Percentiles rank a stretch among this genome's conserved stretches.
phyloP scores from a whole-genome alignment of 2,797 vertebrate species.

The Poecilia picta region DNA sequence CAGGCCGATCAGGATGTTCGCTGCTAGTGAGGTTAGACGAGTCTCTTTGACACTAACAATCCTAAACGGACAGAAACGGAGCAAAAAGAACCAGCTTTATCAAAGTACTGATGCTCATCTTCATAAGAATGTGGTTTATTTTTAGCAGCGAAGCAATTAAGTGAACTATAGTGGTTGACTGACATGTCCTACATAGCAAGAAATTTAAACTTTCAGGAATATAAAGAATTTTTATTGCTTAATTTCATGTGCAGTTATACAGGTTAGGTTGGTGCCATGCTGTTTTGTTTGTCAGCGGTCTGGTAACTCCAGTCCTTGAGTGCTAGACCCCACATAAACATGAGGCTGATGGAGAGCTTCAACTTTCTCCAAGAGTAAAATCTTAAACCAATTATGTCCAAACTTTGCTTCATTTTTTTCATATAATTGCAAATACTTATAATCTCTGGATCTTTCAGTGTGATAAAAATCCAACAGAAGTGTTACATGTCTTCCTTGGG shows the following conservation, averaged over 20 bases:
- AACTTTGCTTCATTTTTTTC: background rate
- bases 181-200: too few species aligned
- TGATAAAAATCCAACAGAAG: background rate
- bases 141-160: background rate
- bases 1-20: conserved; percentile 90
- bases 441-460: background rate
- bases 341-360: background rate
- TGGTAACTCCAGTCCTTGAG: too few species aligned
- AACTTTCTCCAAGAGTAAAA: background rate
- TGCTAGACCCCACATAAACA: background rate
- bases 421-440: background rate
- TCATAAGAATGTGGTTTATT: background rate
- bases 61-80: conserved; percentile 69
- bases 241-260: too few species aligned
- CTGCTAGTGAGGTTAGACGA: conserved; percentile 85
- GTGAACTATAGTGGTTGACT: too few species aligned
- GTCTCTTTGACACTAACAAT: conserved; percentile 95
- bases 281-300: too few species aligned
- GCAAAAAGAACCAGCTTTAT: background rate
- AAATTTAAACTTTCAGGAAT: too few species aligned
- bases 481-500: background rate
- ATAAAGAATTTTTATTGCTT: too few species aligned
- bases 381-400: background rate
- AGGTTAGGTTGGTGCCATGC: too few species aligned
- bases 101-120: background rate